These are phyloP conservation scores for Bombus difficillimus DNA, from an alignment of 1,140 invertebrate genomes.

Conservation along the genomic window DNA sequence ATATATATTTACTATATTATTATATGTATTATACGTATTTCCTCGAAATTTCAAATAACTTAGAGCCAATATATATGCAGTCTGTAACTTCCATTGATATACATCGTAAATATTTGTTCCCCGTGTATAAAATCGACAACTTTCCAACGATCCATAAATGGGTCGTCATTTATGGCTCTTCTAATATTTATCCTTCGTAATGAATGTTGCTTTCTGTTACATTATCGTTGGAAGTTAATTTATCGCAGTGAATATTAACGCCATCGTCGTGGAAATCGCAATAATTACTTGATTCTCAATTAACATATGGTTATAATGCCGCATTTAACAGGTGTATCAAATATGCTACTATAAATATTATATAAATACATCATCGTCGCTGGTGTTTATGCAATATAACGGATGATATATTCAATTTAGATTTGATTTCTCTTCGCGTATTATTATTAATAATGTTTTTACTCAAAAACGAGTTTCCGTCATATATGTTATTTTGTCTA, in stretches of 20 bases:
- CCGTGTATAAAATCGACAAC: background rate
- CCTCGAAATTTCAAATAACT: no score
- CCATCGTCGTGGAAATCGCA: background rate
- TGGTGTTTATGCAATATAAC: background rate
- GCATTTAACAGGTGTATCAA: background rate
- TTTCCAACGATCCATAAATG: background rate
- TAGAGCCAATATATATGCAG: no score
- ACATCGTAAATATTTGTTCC: background rate
- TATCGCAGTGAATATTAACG: background rate
- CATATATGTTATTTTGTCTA: no score
- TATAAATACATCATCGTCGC: background rate
- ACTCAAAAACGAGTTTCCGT: no score
- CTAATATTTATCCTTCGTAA: background rate
- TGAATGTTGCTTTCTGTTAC: background rate
- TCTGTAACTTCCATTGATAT: no score
- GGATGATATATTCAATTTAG: background rate
- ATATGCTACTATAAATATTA: background rate
- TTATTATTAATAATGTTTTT: background rate
- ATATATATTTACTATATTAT: no score
- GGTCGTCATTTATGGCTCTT: background rate
- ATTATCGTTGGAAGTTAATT: background rate
- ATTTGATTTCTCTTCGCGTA: background rate
- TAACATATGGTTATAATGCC: background rate
- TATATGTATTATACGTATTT: no score
- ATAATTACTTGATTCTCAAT: background rate